Conservation (phyloP, 2,888 invertebrate genomes). For the Pediacus dermestoides region DNA sequence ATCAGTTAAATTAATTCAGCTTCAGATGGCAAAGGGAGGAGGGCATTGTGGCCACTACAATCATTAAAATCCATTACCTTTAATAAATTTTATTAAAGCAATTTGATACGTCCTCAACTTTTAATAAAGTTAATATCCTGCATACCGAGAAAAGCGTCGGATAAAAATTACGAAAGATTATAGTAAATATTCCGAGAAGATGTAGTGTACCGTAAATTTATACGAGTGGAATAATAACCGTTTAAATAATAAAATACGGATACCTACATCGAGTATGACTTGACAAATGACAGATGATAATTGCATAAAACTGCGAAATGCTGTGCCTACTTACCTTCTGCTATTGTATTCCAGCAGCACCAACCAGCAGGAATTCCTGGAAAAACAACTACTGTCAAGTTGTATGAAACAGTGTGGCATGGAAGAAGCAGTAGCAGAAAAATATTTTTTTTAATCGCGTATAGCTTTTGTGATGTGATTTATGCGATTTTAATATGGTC, state of each 20-base stretch:
- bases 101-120: conserved; percentile 21
- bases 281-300: conserved; percentile 19
- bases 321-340: conserved; percentile 5
- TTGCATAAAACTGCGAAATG: conserved; percentile 19
- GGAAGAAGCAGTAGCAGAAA: no score
- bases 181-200: conserved; percentile 19
- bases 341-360: conserved; percentile 3
- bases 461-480: no score
- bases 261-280: conserved; percentile 15
- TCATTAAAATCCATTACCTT: conserved; percentile 11
- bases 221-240: conserved; percentile 22
- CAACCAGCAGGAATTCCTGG: conserved; percentile 1
- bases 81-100: conserved; percentile 19
- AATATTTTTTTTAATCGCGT: no score
- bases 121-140: conserved; percentile 18
- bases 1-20: no score
- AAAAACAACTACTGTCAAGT: no score
- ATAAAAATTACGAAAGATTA: conserved; percentile 11
- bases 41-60: no score
- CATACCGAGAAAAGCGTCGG: conserved; percentile 19
- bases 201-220: conserved; percentile 23
- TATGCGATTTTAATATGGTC: no score
- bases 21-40: no score
- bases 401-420: no score
- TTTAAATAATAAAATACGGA: conserved; percentile 26